Evolutionary conservation across 2,888 invertebrate species (phyloP).

Genomic region (Ormyrus thymus): DNA sequence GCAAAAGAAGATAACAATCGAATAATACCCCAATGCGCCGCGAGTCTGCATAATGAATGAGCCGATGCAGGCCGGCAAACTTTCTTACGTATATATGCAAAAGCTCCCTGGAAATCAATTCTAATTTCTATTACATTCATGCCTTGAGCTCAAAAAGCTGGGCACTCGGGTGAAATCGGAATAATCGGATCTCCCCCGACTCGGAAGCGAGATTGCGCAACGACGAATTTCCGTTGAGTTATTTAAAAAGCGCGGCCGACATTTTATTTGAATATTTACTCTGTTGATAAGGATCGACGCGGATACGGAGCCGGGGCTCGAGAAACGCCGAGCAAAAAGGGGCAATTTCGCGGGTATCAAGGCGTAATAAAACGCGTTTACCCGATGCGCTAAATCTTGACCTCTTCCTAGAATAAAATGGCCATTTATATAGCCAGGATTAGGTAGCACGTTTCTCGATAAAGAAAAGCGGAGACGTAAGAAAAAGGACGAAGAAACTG

Average conservation of each 20-base stretch:
- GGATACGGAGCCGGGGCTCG: neutral
- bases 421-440: slow-evolving; percentile 20
- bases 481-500: neutral
- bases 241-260: too few relatives aligned
- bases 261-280: too few relatives aligned
- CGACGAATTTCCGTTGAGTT: too few relatives aligned
- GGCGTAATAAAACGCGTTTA: slow-evolving; percentile 47
- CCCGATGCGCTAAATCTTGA: slow-evolving; percentile 7
- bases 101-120: slow-evolving; percentile 30
- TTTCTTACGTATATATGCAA: neutral
- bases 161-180: too few relatives aligned
- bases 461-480: slow-evolving; percentile 1
- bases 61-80: neutral
- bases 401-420: slow-evolving; percentile 21
- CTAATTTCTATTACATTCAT: slow-evolving; percentile 23
- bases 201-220: too few relatives aligned
- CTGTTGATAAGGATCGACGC: neutral
- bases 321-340: neutral
- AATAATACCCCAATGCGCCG: slow-evolving; percentile 18
- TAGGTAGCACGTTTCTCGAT: slow-evolving; percentile 21
- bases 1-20: slow-evolving; percentile 38
- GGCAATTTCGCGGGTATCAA: slow-evolving; percentile 47
- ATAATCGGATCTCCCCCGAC: too few relatives aligned
- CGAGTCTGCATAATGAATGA: slow-evolving; percentile 43
- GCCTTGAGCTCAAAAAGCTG: neutral